These are phyloP conservation scores for Caenorhabditis sp. DNA, from an alignment of 2,888 invertebrate species.

Conservation along the genomic window DNA sequence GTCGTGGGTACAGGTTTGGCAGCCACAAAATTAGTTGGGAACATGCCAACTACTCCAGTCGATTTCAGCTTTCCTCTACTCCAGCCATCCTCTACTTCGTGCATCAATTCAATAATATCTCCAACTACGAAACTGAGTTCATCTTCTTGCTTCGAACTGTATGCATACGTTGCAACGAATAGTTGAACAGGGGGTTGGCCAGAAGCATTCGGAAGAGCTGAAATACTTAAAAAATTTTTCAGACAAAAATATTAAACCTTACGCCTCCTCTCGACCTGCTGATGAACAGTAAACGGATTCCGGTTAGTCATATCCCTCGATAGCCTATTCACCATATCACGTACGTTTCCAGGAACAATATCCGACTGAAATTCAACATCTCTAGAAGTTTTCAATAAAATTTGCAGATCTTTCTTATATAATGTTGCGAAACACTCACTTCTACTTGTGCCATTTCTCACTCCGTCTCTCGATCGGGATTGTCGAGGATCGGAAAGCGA, in stretches of 20 bases:
- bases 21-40: slow-evolving; percentile 95
- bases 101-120: slow-evolving; percentile 90
- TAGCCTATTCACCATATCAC: slow-evolving; percentile 73
- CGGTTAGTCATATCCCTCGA: slow-evolving; percentile 65
- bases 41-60: slow-evolving; percentile 90
- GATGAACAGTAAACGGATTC: slow-evolving; percentile 44
- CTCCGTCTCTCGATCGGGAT: slow-evolving; percentile 6
- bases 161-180: slow-evolving; percentile 84
- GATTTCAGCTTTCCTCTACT: slow-evolving; percentile 79
- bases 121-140: slow-evolving; percentile 92
- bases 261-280: slow-evolving; percentile 44
- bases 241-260: too few relatives aligned
- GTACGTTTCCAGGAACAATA: slow-evolving; percentile 70
- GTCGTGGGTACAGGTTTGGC: slow-evolving; percentile 31
- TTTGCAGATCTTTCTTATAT: not conserved
- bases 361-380: slow-evolving; percentile 65
- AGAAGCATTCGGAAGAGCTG: slow-evolving; percentile 27
- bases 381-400: too few relatives aligned
- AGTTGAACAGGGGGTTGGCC: slow-evolving; percentile 34
- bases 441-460: slow-evolving; percentile 56
- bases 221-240: too few relatives aligned
- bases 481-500: slow-evolving; percentile 16
- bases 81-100: slow-evolving; percentile 95
- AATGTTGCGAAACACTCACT: slow-evolving; percentile 40
- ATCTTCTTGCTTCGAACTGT: slow-evolving; percentile 94